Conservation (phyloP, 2,888 invertebrate species). For the Podabrus alpinus region DNA sequence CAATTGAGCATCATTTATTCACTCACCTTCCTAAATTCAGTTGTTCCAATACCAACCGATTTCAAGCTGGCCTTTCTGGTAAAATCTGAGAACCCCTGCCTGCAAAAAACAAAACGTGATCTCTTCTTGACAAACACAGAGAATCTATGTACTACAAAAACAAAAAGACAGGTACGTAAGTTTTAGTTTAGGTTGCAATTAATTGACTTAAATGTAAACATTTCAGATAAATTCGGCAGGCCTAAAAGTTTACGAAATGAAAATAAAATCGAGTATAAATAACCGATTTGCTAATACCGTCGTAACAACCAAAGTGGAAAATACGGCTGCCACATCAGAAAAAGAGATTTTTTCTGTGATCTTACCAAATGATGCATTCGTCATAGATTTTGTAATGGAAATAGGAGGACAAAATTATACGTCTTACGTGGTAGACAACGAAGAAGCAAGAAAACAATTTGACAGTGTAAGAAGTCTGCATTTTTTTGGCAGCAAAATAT, state of each 20-base stretch:
- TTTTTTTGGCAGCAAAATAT: background rate
- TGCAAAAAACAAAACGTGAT: background rate
- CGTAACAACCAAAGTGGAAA: conserved; percentile 66
- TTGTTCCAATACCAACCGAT: background rate
- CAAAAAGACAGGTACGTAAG: background rate
- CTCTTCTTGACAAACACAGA: background rate
- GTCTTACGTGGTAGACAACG: conserved; percentile 68
- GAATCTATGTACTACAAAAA: background rate
- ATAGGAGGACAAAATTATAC: conserved; percentile 65
- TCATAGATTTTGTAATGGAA: conserved; percentile 71
- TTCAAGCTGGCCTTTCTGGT: background rate
- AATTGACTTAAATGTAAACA: background rate
- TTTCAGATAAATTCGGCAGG: background rate
- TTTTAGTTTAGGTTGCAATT: no score
- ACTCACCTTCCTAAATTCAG: background rate
- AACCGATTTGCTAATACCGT: conserved; percentile 69
- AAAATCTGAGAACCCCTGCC: background rate
- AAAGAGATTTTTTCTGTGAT: conserved; percentile 69
- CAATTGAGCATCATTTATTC: background rate
- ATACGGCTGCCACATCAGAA: conserved; percentile 62
- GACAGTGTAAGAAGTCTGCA: conserved; percentile 36
- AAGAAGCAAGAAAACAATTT: conserved; percentile 62
- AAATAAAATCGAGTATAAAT: conserved; percentile 64
- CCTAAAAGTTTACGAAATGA: conserved; percentile 63
- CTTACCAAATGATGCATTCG: conserved; percentile 71